Evolutionary conservation across 1,140 invertebrate genomes (phyloP).

Genomic region (Zaprionus capensis): DNA sequence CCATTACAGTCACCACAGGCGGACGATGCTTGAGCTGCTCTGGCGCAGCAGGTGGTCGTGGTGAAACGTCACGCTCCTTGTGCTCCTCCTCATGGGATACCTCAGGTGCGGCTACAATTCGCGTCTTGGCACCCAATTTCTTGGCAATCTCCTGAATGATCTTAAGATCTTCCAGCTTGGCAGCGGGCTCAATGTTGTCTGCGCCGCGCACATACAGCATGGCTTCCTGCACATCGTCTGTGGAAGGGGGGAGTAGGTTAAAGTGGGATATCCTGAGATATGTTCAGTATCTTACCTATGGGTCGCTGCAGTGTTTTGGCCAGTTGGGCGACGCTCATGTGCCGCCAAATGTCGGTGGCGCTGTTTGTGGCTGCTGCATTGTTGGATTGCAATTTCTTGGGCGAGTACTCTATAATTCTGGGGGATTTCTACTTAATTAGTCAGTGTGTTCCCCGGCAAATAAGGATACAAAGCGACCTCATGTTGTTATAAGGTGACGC

Average conservation of each 20-base stretch:
- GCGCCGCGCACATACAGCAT: constrained; percentile 88
- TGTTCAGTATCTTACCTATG: constrained; percentile 49
- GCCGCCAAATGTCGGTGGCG: constrained; percentile 88
- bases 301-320: constrained; percentile 86
- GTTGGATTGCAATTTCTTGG: constrained; percentile 78
- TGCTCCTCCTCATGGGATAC: constrained; percentile 58
- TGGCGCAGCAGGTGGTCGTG: constrained; percentile 87
- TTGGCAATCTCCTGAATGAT: constrained; percentile 88
- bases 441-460: constrained; percentile 41
- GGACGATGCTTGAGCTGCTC: constrained; percentile 88
- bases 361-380: constrained; percentile 78
- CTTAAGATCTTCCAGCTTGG: constrained; percentile 85
- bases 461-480: not conserved
- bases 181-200: constrained; percentile 84
- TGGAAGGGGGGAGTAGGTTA: constrained; percentile 19
- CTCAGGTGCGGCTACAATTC: constrained; percentile 86
- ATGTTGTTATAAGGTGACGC: not conserved
- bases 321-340: constrained; percentile 91
- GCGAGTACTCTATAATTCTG: constrained; percentile 85
- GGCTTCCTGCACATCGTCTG: constrained; percentile 89
- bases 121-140: constrained; percentile 87
- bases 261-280: constrained; percentile 7
- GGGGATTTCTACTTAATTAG: constrained; percentile 84
- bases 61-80: constrained; percentile 85
- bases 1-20: constrained; percentile 99